Percentiles rank a stretch among this genome's conserved stretches.
These are phyloP conservation scores for Beris chalybata DNA, from an alignment of 2,888 invertebrate genomes.

Conservation along the genomic window DNA sequence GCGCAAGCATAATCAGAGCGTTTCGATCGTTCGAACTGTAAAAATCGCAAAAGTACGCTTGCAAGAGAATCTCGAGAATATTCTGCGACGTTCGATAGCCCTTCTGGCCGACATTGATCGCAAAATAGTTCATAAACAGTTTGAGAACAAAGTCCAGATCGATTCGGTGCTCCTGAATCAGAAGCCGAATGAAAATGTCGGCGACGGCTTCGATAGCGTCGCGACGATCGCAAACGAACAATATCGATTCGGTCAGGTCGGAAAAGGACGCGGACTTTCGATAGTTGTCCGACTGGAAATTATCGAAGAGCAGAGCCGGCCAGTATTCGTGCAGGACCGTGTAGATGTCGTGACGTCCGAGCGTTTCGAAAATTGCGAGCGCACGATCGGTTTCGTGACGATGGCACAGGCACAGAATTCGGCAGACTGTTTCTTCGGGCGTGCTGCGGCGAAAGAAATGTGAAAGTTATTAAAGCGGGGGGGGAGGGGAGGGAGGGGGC, in stretches of 20 bases:
- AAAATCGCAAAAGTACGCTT: slow-evolving; percentile 57
- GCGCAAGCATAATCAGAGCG: not conserved
- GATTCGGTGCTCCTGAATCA: slow-evolving; percentile 52
- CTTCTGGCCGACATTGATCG: slow-evolving; percentile 65
- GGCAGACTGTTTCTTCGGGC: slow-evolving; percentile 30
- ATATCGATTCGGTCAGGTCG: slow-evolving; percentile 52
- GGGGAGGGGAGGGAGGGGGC: not conserved
- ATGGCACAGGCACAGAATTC: slow-evolving; percentile 30
- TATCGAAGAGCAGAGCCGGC: slow-evolving; percentile 36
- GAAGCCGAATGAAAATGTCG: slow-evolving; percentile 52
- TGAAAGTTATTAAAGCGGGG: not conserved
- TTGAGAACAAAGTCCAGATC: slow-evolving; percentile 55
- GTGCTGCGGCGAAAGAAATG: not conserved
- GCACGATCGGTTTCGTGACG: slow-evolving; percentile 15
- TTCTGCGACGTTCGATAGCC: slow-evolving; percentile 56
- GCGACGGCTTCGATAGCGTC: slow-evolving; percentile 52
- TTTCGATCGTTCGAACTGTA: slow-evolving; percentile 47
- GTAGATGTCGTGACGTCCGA: slow-evolving; percentile 46
- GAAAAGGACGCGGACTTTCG: slow-evolving; percentile 47
- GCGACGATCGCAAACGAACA: slow-evolving; percentile 48
- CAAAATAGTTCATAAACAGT: slow-evolving; percentile 67
- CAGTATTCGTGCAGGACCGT: slow-evolving; percentile 32
- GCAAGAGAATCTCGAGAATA: slow-evolving; percentile 59
- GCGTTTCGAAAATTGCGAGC: slow-evolving; percentile 39
- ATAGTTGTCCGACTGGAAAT: slow-evolving; percentile 37